Percentiles rank a stretch among this genome's conserved stretches.
Evolutionary conservation across 2,797 vertebrate genomes (phyloP).

Genomic region (Lepus oiostolus): DNA sequence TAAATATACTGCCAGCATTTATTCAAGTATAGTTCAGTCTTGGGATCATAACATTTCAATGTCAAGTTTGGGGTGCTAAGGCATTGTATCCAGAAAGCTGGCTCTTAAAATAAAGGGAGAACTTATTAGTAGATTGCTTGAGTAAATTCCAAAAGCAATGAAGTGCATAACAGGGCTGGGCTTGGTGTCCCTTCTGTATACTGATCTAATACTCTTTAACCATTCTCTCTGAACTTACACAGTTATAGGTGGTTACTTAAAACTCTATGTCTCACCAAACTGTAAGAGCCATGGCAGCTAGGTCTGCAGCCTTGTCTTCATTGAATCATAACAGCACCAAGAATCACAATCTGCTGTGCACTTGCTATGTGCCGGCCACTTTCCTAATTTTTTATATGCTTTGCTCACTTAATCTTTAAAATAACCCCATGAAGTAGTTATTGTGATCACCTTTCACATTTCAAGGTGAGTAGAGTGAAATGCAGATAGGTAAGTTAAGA

Average conservation of each 20-base stretch:
- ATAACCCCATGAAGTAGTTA: neutral
- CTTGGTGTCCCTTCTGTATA: neutral
- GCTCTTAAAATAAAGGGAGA: conserved; percentile 44
- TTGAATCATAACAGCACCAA: neutral
- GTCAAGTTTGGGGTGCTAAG: conserved; percentile 37
- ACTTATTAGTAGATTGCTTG: conserved; percentile 3
- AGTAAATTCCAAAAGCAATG: conserved; percentile 48
- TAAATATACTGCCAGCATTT: conserved; percentile 24
- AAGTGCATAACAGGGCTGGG: neutral
- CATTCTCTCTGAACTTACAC: neutral
- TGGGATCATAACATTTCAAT: conserved; percentile 58
- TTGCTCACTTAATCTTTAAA: neutral
- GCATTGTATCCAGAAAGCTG: conserved; percentile 46
- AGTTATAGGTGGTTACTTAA: neutral
- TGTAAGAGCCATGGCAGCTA: neutral
- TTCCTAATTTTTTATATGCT: conserved; percentile 10
- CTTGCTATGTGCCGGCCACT: neutral
- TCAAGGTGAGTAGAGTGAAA: neutral
- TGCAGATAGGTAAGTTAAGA: neutral
- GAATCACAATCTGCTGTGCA: neutral
- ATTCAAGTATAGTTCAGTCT: neutral
- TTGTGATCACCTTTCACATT: neutral
- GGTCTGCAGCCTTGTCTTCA: neutral
- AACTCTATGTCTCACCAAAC: neutral
- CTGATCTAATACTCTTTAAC: neutral